phyloP scores from a whole-genome alignment of 2,113 vertebrate genomes.

The Ceyx melanurus region DNA sequence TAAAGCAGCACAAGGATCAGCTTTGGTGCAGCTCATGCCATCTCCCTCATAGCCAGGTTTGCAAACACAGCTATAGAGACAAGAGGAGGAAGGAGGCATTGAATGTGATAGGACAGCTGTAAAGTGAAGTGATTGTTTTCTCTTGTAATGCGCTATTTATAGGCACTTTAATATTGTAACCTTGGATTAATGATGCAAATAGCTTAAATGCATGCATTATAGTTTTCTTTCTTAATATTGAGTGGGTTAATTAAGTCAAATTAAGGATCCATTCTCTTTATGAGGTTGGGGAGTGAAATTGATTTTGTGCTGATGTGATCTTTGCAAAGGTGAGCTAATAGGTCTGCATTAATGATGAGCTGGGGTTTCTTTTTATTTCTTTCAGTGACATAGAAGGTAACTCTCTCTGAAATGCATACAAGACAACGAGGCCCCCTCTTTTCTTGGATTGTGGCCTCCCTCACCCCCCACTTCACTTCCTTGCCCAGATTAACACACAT shows the following conservation, averaged over 20 bases:
- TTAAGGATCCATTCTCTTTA: neutral
- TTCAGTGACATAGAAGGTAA: neutral
- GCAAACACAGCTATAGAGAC: constrained; percentile 84
- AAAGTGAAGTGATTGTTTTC: neutral
- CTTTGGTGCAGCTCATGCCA: constrained; percentile 81
- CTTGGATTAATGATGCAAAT: neutral
- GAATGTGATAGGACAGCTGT: neutral
- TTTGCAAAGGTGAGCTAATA: neutral
- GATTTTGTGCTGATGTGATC: neutral
- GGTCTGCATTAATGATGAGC: neutral
- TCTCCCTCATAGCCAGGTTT: constrained; percentile 88
- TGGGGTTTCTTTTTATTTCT: neutral
- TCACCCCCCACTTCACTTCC: too few species aligned
- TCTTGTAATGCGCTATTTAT: neutral
- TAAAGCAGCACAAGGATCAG: constrained; percentile 79
- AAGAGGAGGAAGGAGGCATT: neutral
- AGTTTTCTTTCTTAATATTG: neutral
- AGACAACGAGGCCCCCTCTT: neutral
- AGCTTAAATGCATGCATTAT: neutral
- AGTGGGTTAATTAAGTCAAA: neutral
- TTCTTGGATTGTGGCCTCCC: neutral
- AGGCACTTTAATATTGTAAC: neutral
- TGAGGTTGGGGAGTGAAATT: neutral
- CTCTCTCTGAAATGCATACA: neutral
- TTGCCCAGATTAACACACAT: neutral